Evolutionary conservation across 2,888 invertebrate genomes (phyloP).

Genomic region (Acronicta leporina): DNA sequence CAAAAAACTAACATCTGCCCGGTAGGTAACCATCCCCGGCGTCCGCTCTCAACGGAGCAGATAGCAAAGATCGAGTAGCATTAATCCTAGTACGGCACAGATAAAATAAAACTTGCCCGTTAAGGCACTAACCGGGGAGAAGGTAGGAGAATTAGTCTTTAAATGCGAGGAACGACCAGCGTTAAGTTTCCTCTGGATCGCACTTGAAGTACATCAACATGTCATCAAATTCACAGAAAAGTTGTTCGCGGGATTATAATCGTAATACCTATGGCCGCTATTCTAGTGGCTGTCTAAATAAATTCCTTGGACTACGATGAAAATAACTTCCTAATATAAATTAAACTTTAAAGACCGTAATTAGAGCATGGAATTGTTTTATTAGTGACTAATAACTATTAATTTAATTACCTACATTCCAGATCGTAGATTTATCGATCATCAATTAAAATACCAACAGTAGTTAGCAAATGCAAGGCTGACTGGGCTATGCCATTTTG

Average conservation of each 20-base stretch:
- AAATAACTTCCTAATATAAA: slow-evolving; percentile 33
- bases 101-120: no score
- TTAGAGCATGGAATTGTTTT: slow-evolving; percentile 35
- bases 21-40: no score
- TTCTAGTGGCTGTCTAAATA: slow-evolving; percentile 46
- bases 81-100: no score
- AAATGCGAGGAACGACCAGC: no score
- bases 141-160: no score
- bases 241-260: slow-evolving; percentile 31
- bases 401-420: background rate
- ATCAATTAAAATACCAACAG: background rate
- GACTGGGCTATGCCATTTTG: background rate
- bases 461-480: background rate
- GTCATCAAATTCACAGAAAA: background rate
- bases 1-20: no score
- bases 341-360: slow-evolving; percentile 22
- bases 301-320: slow-evolving; percentile 52
- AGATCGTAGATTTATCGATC: background rate
- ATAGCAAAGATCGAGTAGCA: no score
- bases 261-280: slow-evolving; percentile 60
- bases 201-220: no score
- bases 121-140: no score
- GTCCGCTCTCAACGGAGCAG: no score
- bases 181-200: no score
- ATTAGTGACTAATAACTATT: background rate